Evolutionary conservation across 2,113 vertebrate genomes (phyloP).

Genomic region (Syrrhaptes paradoxus): DNA sequence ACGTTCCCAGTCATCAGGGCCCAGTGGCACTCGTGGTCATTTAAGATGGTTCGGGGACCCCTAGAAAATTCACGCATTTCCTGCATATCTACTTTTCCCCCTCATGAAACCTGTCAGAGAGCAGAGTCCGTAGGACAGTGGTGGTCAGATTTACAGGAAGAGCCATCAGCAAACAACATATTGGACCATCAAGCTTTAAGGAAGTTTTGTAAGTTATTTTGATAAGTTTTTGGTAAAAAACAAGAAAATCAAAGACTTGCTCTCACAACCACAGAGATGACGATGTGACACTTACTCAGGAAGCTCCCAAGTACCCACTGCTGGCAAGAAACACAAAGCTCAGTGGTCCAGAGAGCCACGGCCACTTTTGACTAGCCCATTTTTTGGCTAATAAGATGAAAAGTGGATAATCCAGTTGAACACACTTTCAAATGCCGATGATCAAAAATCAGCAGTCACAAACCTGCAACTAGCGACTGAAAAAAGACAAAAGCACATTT

Average conservation of each 20-base stretch:
- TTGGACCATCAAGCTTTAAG: neutral
- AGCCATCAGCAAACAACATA: neutral
- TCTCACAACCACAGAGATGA: neutral
- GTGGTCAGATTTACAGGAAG: neutral
- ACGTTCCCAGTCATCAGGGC: neutral
- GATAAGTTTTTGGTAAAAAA: neutral
- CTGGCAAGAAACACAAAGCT: neutral
- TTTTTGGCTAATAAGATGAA: neutral
- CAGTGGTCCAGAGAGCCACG: fast-evolving
- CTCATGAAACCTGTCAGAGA: neutral
- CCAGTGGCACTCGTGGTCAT: neutral
- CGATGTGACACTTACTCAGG: neutral
- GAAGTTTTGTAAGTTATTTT: neutral
- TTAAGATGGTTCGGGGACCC: neutral
- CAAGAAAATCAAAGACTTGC: neutral
- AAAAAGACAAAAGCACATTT: neutral
- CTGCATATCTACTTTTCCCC: neutral
- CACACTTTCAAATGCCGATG: neutral
- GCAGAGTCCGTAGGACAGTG: neutral
- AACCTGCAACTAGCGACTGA: neutral
- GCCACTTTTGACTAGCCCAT: neutral
- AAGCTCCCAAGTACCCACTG: neutral
- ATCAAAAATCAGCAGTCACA: neutral
- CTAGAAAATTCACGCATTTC: neutral
- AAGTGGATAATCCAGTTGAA: neutral